Evolutionary conservation across 2,888 invertebrate genomes (phyloP).

Genomic region (Unio pictorum): DNA sequence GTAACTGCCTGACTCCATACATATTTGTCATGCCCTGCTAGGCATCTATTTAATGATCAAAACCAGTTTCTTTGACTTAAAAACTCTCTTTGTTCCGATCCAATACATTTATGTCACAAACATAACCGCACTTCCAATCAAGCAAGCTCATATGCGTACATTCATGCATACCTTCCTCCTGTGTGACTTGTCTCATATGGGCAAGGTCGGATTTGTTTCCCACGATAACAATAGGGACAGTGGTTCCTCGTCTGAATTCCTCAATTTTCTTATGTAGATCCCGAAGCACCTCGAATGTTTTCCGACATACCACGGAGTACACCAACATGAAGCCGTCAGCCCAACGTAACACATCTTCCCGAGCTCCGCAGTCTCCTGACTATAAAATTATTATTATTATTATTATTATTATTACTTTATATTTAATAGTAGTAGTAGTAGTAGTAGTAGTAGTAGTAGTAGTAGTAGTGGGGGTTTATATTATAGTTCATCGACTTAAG

Average conservation of each 20-base stretch:
- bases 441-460: too few relatives aligned
- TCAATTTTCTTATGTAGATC: slow-evolving; percentile 57
- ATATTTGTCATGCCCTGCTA: too few relatives aligned
- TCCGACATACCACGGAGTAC: slow-evolving; percentile 60
- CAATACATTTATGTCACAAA: too few relatives aligned
- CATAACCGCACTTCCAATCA: too few relatives aligned
- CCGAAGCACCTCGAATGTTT: slow-evolving; percentile 53
- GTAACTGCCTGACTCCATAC: too few relatives aligned
- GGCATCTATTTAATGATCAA: too few relatives aligned
- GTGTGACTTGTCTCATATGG: slow-evolving; percentile 61
- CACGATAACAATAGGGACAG: slow-evolving; percentile 59
- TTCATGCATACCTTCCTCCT: slow-evolving; percentile 55
- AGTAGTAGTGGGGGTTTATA: too few relatives aligned
- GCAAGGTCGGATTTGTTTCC: slow-evolving; percentile 67
- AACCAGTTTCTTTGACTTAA: too few relatives aligned
- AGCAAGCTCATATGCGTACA: neutral
- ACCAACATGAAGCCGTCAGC: slow-evolving; percentile 65
- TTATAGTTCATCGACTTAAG: too few relatives aligned
- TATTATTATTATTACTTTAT: neutral
- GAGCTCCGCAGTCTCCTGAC: slow-evolving; percentile 60
- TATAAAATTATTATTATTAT: slow-evolving; percentile 21
- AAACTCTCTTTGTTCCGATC: too few relatives aligned
- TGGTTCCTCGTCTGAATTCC: slow-evolving; percentile 53
- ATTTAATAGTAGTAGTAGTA: too few relatives aligned
- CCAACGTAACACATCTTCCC: slow-evolving; percentile 65